These are phyloP conservation scores for Rhodophaea formosa DNA, from an alignment of 2,888 invertebrate species.

Conservation along the genomic window DNA sequence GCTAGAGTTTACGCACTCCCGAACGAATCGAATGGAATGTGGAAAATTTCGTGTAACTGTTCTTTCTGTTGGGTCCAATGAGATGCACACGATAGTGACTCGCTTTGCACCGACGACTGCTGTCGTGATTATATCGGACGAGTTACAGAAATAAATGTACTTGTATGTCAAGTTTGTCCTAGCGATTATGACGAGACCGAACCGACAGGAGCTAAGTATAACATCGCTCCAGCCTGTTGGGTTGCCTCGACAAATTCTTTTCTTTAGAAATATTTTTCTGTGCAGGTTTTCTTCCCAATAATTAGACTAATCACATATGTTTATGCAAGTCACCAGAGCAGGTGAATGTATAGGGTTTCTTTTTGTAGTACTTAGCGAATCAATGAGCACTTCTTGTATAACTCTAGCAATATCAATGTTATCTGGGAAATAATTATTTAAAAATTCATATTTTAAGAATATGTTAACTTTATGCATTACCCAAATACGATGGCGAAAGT, in stretches of 20 bases:
- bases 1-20: conserved; percentile 41
- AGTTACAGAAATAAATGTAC: conserved; percentile 33
- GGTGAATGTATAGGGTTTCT: background rate
- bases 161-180: conserved; percentile 31
- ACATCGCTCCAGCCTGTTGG: conserved; percentile 1
- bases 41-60: conserved; percentile 68
- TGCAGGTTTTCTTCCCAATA: background rate
- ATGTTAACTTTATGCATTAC: too few species aligned
- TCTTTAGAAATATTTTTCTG: background rate
- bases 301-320: conserved; percentile 3
- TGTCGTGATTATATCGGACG: conserved; percentile 36
- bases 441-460: too few species aligned
- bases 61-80: conserved; percentile 37
- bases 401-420: too few species aligned
- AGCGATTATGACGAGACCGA: conserved; percentile 12
- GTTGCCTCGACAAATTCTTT: conserved; percentile 2
- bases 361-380: background rate
- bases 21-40: conserved; percentile 59
- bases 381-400: background rate
- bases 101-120: conserved; percentile 15
- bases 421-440: too few species aligned
- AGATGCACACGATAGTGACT: conserved; percentile 47
- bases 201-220: conserved; percentile 11
- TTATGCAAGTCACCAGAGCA: background rate
- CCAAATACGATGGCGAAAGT: background rate